Conservation (phyloP, 2,888 invertebrate genomes). For the Nephrocerus scutellatus region DNA sequence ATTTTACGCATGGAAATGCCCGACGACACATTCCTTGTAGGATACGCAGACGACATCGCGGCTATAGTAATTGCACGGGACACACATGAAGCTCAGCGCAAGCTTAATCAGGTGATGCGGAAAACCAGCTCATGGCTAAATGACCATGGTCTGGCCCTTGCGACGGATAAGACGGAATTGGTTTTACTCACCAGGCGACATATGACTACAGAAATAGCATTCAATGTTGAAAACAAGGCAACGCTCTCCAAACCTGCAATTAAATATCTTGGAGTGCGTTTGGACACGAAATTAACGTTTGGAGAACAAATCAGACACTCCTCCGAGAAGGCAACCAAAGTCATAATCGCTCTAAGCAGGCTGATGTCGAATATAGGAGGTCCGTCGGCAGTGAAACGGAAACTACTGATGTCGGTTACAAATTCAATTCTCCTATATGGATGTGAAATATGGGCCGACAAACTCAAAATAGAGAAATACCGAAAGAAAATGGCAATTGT, state of each 20-base stretch:
- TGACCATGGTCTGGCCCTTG: conserved; percentile 4
- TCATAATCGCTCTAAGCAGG: conserved; percentile 14
- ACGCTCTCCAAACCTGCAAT: not conserved
- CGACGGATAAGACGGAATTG: conserved; percentile 6
- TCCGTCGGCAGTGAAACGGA: conserved; percentile 7
- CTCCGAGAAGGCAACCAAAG: conserved; percentile 17
- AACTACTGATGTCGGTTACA: conserved; percentile 13
- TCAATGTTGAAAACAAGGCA: not conserved
- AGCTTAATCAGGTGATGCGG: conserved; percentile 3
- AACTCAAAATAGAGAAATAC: conserved; percentile 13
- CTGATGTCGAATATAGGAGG: conserved; percentile 25
- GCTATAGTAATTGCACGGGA: conserved; percentile 6
- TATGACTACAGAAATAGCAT: not conserved
- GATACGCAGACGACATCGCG: not conserved
- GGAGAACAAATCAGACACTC: conserved; percentile 16
- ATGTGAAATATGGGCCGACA: conserved; percentile 8
- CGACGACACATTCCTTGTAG: conserved; percentile 1
- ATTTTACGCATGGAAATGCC: conserved; percentile 3
- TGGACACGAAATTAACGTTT: conserved; percentile 20
- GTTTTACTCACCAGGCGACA: not conserved
- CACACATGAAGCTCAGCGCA: not conserved
- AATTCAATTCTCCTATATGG: not conserved
- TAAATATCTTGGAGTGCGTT: conserved; percentile 23
- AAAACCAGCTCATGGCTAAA: conserved; percentile 1
- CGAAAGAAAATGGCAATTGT: conserved; percentile 16